A percentile compares a stretch with the other conserved stretches of the same genome.
These are phyloP conservation scores for Scleropages formosus DNA, from an alignment of 2,797 vertebrate species.

Conservation along the genomic window DNA sequence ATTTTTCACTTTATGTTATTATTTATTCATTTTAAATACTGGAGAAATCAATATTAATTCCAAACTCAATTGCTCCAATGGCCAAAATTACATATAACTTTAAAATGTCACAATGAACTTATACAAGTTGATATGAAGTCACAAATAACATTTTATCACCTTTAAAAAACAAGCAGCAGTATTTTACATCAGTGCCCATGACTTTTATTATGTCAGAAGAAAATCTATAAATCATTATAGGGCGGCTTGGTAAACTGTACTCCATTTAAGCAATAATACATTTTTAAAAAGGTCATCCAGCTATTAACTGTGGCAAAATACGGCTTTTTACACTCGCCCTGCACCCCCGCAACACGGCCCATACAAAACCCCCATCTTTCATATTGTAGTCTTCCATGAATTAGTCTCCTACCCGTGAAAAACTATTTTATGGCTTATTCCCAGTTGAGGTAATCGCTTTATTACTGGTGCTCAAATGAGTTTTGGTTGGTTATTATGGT, in stretches of 20 bases:
- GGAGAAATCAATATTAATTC: conserved; percentile 30
- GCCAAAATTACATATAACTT: conserved; percentile 1
- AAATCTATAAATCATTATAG: conserved; percentile 71
- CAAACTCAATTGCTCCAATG: conserved; percentile 18
- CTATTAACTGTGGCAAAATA: conserved; percentile 57
- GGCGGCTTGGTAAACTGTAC: conserved; percentile 57
- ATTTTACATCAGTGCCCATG: conserved; percentile 25
- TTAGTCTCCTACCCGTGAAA: conserved; percentile 60
- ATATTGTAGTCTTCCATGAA: conserved; percentile 55
- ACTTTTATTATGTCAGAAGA: conserved; percentile 28
- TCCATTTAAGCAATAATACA: conserved; percentile 57
- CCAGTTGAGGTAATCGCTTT: conserved; percentile 67
- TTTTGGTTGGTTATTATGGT: conserved; percentile 76
- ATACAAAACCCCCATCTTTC: conserved; percentile 59
- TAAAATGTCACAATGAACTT: conserved; percentile 21
- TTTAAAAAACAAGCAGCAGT: conserved; percentile 3
- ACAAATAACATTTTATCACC: not conserved
- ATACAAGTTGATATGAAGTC: conserved; percentile 6
- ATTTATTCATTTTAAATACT: no score
- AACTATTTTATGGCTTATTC: conserved; percentile 61
- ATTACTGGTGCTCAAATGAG: conserved; percentile 73
- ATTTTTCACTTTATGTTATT: no score
- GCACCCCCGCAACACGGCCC: conserved; percentile 39
- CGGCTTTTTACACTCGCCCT: conserved; percentile 7
- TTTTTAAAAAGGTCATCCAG: conserved; percentile 64